phyloP scores from a whole-genome alignment of 2,888 invertebrate genomes.

The Volucella inanis region DNA sequence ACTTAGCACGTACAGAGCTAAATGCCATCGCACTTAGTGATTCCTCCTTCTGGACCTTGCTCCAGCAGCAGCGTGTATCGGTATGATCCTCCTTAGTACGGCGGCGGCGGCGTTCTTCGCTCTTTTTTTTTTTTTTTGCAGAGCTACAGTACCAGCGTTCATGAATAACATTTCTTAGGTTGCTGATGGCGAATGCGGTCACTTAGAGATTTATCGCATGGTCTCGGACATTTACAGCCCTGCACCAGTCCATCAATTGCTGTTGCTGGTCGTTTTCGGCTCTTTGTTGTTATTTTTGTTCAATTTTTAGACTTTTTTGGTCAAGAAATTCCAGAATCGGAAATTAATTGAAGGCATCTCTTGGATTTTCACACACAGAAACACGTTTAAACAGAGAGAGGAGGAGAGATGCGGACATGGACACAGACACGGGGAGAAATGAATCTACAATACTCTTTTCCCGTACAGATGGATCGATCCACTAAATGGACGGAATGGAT shows the following conservation, averaged over 20 bases:
- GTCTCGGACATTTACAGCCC: conserved; percentile 53
- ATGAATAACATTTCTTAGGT: conserved; percentile 45
- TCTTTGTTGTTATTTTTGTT: no score
- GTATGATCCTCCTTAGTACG: neutral
- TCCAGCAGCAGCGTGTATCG: conserved; percentile 21
- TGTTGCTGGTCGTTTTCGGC: neutral
- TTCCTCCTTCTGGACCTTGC: conserved; percentile 11
- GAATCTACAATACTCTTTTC: neutral
- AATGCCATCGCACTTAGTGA: conserved; percentile 50
- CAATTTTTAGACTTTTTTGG: conserved; percentile 6
- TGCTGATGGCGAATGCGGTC: conserved; percentile 55
- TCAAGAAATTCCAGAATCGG: conserved; percentile 61
- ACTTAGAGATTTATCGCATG: conserved; percentile 65
- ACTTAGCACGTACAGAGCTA: conserved; percentile 58
- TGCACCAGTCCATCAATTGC: conserved; percentile 50
- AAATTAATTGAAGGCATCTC: conserved; percentile 67
- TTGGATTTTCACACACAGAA: conserved; percentile 40
- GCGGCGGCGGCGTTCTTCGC: neutral
- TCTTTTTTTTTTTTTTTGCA: neutral
- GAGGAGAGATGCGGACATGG: no score
- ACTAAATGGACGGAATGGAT: conserved; percentile 42
- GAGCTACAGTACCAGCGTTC: neutral
- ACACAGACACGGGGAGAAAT: no score
- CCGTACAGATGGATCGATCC: conserved; percentile 45
- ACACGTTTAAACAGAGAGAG: neutral